phyloP scores from a whole-genome alignment of 2,888 invertebrate species.

The Xestoiulus laeticollis region DNA sequence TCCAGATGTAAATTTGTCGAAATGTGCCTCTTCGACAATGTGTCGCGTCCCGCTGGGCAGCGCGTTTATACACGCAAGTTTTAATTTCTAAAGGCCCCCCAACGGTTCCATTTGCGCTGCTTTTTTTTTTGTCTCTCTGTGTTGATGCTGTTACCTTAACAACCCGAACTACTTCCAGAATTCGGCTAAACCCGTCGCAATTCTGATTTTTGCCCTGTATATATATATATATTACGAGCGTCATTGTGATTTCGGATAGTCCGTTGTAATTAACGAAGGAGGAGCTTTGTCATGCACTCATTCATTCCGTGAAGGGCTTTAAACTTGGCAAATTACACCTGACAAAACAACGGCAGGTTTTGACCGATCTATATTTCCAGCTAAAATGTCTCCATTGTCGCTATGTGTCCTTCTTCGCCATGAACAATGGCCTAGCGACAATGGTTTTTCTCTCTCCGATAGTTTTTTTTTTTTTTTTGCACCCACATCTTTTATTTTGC shows the following conservation, averaged over 20 bases:
- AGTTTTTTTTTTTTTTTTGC: background rate
- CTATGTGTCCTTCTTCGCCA: background rate
- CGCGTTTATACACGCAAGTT: background rate
- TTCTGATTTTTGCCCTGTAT: background rate
- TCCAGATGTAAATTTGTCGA: background rate
- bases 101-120: background rate
- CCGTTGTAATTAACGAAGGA: background rate
- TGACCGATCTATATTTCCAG: background rate
- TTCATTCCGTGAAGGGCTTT: constrained; percentile 5
- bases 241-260: background rate
- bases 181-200: background rate
- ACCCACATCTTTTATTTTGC: background rate
- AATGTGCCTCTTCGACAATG: background rate
- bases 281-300: constrained; percentile 21
- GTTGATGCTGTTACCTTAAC: constrained; percentile 38
- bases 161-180: constrained; percentile 5
- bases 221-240: no score
- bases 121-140: background rate
- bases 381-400: background rate
- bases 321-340: background rate
- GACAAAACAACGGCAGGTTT: background rate
- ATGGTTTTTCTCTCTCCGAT: background rate
- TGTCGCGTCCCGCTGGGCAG: background rate
- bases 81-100: background rate
- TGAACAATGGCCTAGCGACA: background rate